These are phyloP conservation scores for Drosophila melanocephala DNA, from an alignment of 2,888 invertebrate genomes.

Conservation along the genomic window DNA sequence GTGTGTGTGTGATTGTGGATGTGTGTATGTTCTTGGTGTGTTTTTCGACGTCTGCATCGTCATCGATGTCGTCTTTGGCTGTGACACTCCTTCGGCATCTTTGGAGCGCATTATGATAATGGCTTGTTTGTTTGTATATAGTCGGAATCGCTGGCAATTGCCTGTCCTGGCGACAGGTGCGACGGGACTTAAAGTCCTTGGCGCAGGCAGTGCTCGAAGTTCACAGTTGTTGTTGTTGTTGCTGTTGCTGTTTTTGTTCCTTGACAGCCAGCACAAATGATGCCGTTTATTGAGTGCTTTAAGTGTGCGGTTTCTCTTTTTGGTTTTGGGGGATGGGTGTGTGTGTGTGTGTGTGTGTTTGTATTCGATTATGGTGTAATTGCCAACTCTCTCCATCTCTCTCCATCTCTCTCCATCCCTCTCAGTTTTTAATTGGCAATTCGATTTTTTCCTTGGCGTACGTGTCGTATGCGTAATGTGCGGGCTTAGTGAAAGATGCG, in stretches of 20 bases:
- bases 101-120: constrained; percentile 73
- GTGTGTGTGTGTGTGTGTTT: background rate
- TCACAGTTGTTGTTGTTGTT: constrained; percentile 28
- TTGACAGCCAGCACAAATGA: constrained; percentile 67
- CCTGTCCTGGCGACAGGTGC: constrained; percentile 57
- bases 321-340: background rate
- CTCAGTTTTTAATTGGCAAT: constrained; percentile 76
- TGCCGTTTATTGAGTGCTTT: constrained; percentile 75
- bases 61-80: constrained; percentile 59
- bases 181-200: constrained; percentile 60
- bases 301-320: constrained; percentile 54
- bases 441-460: constrained; percentile 55
- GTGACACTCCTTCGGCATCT: constrained; percentile 61
- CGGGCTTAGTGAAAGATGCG: constrained; percentile 50
- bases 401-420: constrained; percentile 22
- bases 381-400: constrained; percentile 42
- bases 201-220: constrained; percentile 13
- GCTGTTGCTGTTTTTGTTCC: constrained; percentile 12
- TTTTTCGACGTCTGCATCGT: constrained; percentile 30
- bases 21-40: constrained; percentile 9
- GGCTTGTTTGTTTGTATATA: constrained; percentile 75
- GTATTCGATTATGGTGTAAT: constrained; percentile 59
- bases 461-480: constrained; percentile 79
- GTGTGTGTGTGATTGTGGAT: background rate
- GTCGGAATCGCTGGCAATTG: constrained; percentile 45